phyloP scores from a whole-genome alignment of 2,888 invertebrate genomes.

The Philaethria dido region DNA sequence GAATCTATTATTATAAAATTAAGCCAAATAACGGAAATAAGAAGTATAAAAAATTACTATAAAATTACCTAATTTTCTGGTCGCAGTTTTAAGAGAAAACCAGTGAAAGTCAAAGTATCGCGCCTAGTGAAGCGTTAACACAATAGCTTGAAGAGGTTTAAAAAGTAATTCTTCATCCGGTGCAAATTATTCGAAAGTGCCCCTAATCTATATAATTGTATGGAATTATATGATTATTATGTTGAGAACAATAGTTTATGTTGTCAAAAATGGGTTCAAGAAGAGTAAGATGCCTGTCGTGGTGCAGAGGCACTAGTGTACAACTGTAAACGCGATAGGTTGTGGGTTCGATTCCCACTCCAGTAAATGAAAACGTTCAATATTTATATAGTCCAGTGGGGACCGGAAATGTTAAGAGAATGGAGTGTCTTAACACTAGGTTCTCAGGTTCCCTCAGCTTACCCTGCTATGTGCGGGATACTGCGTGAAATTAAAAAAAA shows the following conservation, averaged over 20 bases:
- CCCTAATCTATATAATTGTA: slow-evolving; percentile 28
- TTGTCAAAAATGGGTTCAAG: too few relatives aligned
- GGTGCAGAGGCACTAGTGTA: too few relatives aligned
- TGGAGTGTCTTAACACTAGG: too few relatives aligned
- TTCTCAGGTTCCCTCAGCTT: too few relatives aligned
- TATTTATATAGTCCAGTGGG: too few relatives aligned
- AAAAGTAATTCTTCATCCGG: slow-evolving; percentile 39
- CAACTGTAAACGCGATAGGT: too few relatives aligned
- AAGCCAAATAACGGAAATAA: slow-evolving; percentile 8
- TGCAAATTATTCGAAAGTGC: slow-evolving; percentile 37
- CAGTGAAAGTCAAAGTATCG: slow-evolving; percentile 55
- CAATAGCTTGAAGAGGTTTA: slow-evolving; percentile 46
- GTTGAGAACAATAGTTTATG: neutral
- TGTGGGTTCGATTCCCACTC: too few relatives aligned
- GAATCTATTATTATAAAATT: neutral
- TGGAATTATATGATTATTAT: slow-evolving; percentile 3
- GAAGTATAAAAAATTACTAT: slow-evolving; percentile 15
- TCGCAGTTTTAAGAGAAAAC: slow-evolving; percentile 52
- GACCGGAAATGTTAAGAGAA: too few relatives aligned
- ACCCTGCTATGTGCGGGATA: too few relatives aligned
- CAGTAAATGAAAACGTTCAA: too few relatives aligned
- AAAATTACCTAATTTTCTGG: slow-evolving; percentile 35
- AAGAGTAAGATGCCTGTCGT: too few relatives aligned
- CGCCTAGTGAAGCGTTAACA: slow-evolving; percentile 56
- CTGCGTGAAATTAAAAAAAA: too few relatives aligned